phyloP scores from a whole-genome alignment of 2,888 invertebrate genomes.

The Folsomia manolachei region DNA sequence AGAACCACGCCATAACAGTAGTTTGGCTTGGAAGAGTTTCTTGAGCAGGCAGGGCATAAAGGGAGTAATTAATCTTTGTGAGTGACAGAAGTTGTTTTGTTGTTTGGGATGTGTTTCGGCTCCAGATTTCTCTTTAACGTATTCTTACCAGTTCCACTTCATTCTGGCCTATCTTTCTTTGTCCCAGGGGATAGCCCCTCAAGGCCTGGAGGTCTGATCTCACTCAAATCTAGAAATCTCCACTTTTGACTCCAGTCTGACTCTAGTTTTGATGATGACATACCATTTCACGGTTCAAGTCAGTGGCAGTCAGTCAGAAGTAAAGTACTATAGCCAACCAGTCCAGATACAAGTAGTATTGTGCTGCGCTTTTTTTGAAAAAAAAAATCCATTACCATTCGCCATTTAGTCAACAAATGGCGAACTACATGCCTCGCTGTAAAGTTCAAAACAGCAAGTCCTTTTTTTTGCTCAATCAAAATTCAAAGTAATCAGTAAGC shows the following conservation, averaged over 20 bases:
- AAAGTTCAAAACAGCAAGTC: not conserved
- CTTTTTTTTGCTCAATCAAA: not conserved
- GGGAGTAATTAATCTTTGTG: constrained; percentile 10
- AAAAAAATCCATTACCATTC: constrained; percentile 4
- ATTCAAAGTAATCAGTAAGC: not conserved
- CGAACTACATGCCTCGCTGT: no score
- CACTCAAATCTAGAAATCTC: not conserved
- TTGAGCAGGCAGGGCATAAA: not conserved
- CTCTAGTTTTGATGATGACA: constrained; percentile 6
- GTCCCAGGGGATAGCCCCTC: not conserved
- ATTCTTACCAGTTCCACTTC: no score
- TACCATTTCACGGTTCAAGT: not conserved
- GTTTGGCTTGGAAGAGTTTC: not conserved
- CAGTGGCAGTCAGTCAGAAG: not conserved
- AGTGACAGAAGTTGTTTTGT: constrained; percentile 10
- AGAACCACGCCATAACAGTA: no score
- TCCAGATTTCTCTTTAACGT: constrained; percentile 3
- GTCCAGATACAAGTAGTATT: no score
- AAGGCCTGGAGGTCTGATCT: not conserved
- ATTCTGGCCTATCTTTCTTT: no score
- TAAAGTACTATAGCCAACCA: no score
- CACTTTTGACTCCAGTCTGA: constrained; percentile 7
- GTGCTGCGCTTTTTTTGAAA: no score
- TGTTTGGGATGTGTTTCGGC: constrained; percentile 1
- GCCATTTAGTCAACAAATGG: constrained; percentile 1